Evolutionary conservation across 2,113 vertebrate genomes (phyloP).

Genomic region (Nanorana parkeri): DNA sequence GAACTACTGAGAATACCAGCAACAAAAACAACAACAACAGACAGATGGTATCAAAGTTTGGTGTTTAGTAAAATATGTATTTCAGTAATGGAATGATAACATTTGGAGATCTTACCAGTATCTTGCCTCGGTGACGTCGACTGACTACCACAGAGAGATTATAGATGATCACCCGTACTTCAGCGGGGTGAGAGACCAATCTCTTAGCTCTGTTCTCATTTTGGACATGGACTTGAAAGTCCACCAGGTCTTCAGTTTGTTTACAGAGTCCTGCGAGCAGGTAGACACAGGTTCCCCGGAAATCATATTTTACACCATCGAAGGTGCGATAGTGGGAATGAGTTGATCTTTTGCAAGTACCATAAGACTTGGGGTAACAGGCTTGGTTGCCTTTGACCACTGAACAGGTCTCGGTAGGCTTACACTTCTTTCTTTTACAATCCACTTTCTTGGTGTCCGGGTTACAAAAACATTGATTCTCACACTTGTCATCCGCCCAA

Average conservation of each 20-base stretch:
- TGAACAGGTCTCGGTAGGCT: conserved; percentile 59
- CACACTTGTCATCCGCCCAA: conserved; percentile 65
- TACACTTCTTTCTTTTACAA: conserved; percentile 68
- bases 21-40: too few relatives aligned
- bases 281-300: conserved; percentile 77
- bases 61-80: too few relatives aligned
- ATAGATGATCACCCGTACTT: conserved; percentile 70
- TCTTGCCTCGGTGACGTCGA: conserved; percentile 43
- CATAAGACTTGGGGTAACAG: conserved; percentile 62
- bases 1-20: too few relatives aligned
- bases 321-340: conserved; percentile 73
- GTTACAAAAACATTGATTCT: conserved; percentile 62
- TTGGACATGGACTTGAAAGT: conserved; percentile 75
- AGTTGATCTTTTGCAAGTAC: conserved; percentile 65
- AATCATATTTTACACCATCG: conserved; percentile 68
- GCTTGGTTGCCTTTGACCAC: conserved; percentile 64
- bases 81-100: too few relatives aligned
- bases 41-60: too few relatives aligned
- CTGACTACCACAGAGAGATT: conserved; percentile 61
- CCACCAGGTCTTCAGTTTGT: conserved; percentile 41
- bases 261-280: conserved; percentile 67
- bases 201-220: conserved; percentile 63
- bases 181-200: conserved; percentile 59
- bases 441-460: background rate
- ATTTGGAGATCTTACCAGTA: conserved; percentile 57